Conservation (phyloP, 1,140 invertebrate species). For the Bradynema listronoti region DNA sequence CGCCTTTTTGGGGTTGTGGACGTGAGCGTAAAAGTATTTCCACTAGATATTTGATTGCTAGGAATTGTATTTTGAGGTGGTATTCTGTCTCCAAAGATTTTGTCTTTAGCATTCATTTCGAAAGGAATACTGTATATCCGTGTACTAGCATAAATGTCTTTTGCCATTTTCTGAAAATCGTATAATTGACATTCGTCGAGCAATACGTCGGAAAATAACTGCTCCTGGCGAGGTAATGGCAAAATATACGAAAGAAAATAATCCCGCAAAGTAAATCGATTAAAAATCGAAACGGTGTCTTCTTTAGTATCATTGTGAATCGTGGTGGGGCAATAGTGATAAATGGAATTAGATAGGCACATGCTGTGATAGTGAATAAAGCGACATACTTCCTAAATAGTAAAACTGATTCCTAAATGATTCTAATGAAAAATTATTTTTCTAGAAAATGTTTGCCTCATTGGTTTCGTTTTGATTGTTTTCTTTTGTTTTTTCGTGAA, state of each 20-base stretch:
- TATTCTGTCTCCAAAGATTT: too few species aligned
- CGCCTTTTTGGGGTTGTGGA: slow-evolving; percentile 5
- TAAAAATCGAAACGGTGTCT: too few species aligned
- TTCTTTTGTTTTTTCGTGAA: too few species aligned
- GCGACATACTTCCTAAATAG: slow-evolving; percentile 32
- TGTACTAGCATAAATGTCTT: slow-evolving; percentile 40
- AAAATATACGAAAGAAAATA: slow-evolving; percentile 39
- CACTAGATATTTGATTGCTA: background rate
- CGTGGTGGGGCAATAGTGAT: slow-evolving; percentile 34
- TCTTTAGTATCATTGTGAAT: too few species aligned
- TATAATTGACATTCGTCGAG: slow-evolving; percentile 36
- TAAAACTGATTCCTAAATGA: too few species aligned
- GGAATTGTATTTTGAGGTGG: too few species aligned
- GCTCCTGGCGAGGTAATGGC: slow-evolving; percentile 25
- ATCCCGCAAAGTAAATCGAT: slow-evolving; percentile 35
- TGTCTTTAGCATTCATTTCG: slow-evolving; percentile 10
- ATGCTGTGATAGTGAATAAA: slow-evolving; percentile 33
- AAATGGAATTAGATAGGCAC: slow-evolving; percentile 32
- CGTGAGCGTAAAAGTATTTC: background rate
- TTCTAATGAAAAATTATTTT: too few species aligned
- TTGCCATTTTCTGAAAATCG: slow-evolving; percentile 37
- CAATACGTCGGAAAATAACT: slow-evolving; percentile 31
- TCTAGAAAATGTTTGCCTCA: too few species aligned
- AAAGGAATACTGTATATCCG: slow-evolving; percentile 22
- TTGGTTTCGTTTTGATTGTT: too few species aligned